A percentile compares a stretch with the other conserved stretches of the same genome.
These are phyloP conservation scores for Riptortus pedestris DNA, from an alignment of 1,140 invertebrate genomes.

Conservation along the genomic window DNA sequence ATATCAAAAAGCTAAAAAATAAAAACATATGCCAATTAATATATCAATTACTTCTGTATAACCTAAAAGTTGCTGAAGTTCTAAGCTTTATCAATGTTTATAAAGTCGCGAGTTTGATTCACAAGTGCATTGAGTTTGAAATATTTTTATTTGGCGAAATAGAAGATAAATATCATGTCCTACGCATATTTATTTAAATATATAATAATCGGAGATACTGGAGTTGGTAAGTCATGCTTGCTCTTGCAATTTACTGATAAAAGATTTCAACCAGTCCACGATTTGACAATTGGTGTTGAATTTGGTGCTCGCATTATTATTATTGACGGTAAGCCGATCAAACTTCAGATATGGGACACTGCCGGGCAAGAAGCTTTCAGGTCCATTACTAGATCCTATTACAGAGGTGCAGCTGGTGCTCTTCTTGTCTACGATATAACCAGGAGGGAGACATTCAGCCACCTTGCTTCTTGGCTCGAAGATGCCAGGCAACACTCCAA, in stretches of 20 bases:
- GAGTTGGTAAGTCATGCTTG: constrained; percentile 97
- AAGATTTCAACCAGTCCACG: constrained; percentile 98
- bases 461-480: constrained; percentile 97
- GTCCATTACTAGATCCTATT: constrained; percentile 97
- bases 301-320: constrained; percentile 99
- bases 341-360: constrained; percentile 95
- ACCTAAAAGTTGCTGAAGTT: too few species aligned
- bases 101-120: too few species aligned
- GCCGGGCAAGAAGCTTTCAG: constrained; percentile 99
- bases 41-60: too few species aligned
- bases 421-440: constrained; percentile 98
- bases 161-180: constrained; percentile 56
- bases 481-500: constrained; percentile 99
- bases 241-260: constrained; percentile 99
- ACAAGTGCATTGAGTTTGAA: too few species aligned
- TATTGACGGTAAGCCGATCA: constrained; percentile 99
- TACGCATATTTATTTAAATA: constrained; percentile 99
- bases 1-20: too few species aligned
- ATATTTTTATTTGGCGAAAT: too few species aligned
- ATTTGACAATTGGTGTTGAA: constrained; percentile 98
- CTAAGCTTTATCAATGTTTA: too few species aligned
- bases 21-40: too few species aligned
- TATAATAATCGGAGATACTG: constrained; percentile 99
- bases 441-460: constrained; percentile 96
- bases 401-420: constrained; percentile 94